Conservation (phyloP, 1,140 invertebrate species). For the Hyphantria cunea region DNA sequence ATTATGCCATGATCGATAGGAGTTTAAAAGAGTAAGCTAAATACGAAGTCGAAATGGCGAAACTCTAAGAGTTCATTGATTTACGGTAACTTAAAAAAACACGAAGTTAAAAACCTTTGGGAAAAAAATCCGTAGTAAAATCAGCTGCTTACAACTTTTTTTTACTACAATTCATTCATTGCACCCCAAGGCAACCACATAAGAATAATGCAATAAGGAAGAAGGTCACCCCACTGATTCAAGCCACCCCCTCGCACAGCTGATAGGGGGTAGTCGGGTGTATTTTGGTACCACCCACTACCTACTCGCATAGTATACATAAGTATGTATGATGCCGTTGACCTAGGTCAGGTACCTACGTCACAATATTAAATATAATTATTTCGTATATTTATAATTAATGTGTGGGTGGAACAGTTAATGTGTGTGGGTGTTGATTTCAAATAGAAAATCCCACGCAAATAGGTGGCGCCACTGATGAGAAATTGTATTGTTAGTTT, state of each 20-base stretch:
- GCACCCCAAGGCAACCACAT: background rate
- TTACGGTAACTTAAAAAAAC: too few relatives aligned
- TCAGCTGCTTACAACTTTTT: constrained; percentile 2
- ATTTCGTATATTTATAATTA: too few relatives aligned
- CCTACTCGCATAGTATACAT: constrained; percentile 6
- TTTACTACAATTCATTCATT: constrained; percentile 9
- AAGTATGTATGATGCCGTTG: background rate
- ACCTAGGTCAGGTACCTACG: constrained; percentile 1
- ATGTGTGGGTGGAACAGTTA: too few relatives aligned
- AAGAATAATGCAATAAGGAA: constrained; percentile 8
- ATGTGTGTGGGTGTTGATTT: too few relatives aligned
- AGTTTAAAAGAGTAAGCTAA: too few relatives aligned
- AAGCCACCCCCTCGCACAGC: constrained; percentile 3
- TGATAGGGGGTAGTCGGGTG: background rate
- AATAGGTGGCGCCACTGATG: too few relatives aligned
- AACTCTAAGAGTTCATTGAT: too few relatives aligned
- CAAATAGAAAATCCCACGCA: too few relatives aligned
- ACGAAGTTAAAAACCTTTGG: too few relatives aligned
- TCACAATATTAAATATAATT: background rate
- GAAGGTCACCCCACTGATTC: constrained; percentile 2
- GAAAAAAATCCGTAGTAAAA: background rate
- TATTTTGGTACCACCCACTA: constrained; percentile 5
- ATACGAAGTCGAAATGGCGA: too few relatives aligned
- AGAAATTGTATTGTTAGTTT: too few relatives aligned
- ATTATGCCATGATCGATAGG: too few relatives aligned